Evolutionary conservation across 30 jellyfish, hydroid and myxozoan species (phyloP), one percentile per base, ranked within the genome.

Genomic region (Hydra vulgaris): DNA sequence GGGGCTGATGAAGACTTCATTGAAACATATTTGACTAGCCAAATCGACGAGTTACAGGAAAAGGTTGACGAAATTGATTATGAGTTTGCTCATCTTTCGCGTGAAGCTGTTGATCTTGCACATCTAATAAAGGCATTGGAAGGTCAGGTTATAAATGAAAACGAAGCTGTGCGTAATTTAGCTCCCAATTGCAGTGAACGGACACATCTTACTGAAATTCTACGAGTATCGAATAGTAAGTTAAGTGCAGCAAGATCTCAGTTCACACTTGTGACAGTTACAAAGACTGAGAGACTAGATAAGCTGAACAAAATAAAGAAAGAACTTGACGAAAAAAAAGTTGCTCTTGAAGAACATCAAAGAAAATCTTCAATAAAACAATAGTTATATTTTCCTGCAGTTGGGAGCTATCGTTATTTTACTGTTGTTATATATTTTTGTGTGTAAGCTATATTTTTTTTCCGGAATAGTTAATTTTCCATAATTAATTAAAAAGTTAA

Each of bases 161-260:
- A 88, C n/a, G 98, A 91, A 26, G 72, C 95, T 27, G 90, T 89
- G 1, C 72, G 97, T 73, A 56, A 83, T 12, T 89, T 88, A 18
- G 72, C 80, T 20, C 88, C 81, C 22, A 72, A 73, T 21, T 66
- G 89, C 19, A 18, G 85, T 17, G 94, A 82, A 25, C 79, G 25
- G 40, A 77, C 81, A n/a, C 81, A 72, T 0, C 72, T 85, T 21
- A 26, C 87, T 17, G 87, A 85, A 27, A 53, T 90, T 27, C 74
- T 90, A 5, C 86, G 91, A 52, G 27, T 23, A 72, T 70, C 87
- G 1, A 84, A 82, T 74, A 77, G 83, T 71, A 85, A 90, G 72
- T 86, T 90, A 27, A 85, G 77, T 79, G 88, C 94, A 15, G 94
- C 88, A 20, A 88, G 97, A 20, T 86, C 97, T 8, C 95, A 90